Evolutionary conservation across 1,140 invertebrate species (phyloP).

Genomic region (Dysdera silvatica): DNA sequence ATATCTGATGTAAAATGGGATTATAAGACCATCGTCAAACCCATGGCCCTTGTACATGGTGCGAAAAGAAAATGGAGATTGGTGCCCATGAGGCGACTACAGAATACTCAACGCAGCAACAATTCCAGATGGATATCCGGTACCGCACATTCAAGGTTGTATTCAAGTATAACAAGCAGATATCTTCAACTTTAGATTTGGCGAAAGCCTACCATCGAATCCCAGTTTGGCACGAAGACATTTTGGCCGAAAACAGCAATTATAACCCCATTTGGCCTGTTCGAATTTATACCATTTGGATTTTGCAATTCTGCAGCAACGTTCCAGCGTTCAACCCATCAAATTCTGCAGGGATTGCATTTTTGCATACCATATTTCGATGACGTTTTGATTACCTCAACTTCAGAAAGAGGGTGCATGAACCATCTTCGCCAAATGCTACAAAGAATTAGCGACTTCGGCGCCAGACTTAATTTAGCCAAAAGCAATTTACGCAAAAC

Average conservation of each 20-base stretch:
- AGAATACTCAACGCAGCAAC: slow-evolving; percentile 14
- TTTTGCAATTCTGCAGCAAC: slow-evolving; percentile 28
- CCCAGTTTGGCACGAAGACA: slow-evolving; percentile 6
- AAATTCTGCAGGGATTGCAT: not conserved
- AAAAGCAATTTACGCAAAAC: slow-evolving; percentile 26
- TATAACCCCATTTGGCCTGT: slow-evolving; percentile 21
- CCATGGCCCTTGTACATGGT: slow-evolving; percentile 34
- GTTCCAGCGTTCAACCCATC: slow-evolving; percentile 23
- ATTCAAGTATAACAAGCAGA: not conserved
- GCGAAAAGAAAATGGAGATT: slow-evolving; percentile 25
- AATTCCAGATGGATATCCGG: slow-evolving; percentile 24
- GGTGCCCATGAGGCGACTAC: slow-evolving; percentile 20
- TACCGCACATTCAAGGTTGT: slow-evolving; percentile 22
- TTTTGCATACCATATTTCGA: slow-evolving; percentile 4
- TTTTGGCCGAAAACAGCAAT: slow-evolving; percentile 28
- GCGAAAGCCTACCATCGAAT: slow-evolving; percentile 23
- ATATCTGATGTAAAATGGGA: slow-evolving; percentile 7
- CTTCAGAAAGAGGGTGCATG: slow-evolving; percentile 38
- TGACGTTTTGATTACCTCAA: slow-evolving; percentile 44
- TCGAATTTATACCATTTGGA: slow-evolving; percentile 22
- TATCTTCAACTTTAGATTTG: slow-evolving; percentile 21
- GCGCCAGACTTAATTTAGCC: slow-evolving; percentile 37
- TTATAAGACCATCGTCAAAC: slow-evolving; percentile 30
- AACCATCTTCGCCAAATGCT: slow-evolving; percentile 41
- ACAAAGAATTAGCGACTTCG: slow-evolving; percentile 35